These are phyloP conservation scores for Chunga burmeisteri DNA, from an alignment of 2,113 vertebrate genomes.

Conservation along the genomic window DNA sequence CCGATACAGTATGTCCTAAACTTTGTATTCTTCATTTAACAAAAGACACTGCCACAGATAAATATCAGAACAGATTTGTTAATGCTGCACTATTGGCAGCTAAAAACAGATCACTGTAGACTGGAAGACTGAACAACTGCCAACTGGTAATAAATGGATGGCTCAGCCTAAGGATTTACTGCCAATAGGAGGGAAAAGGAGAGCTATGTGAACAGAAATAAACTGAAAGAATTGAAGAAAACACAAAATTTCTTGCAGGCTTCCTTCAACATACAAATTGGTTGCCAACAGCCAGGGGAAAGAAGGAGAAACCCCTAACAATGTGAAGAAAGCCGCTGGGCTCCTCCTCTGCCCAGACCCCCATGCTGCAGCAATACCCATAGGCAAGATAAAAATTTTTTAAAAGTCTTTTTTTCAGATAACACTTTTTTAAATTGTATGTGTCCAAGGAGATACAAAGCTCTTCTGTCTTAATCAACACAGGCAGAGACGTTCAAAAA, in stretches of 20 bases:
- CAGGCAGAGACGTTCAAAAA: neutral
- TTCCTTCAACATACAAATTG: conserved; percentile 11
- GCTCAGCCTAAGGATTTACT: conserved; percentile 64
- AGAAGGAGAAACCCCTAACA: neutral
- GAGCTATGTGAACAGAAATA: conserved; percentile 32
- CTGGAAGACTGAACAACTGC: conserved; percentile 58
- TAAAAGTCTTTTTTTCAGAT: neutral
- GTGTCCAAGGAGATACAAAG: neutral
- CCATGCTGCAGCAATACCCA: neutral
- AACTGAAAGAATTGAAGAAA: conserved; percentile 15
- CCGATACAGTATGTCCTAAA: conserved; percentile 23
- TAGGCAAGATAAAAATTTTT: neutral
- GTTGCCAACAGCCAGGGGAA: neutral
- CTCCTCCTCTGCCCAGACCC: neutral
- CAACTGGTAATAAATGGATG: conserved; percentile 55
- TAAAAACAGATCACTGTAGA: conserved; percentile 46
- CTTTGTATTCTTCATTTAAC: conserved; percentile 55
- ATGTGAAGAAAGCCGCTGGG: neutral
- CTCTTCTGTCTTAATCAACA: neutral
- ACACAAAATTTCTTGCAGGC: conserved; percentile 24
- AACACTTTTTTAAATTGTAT: neutral
- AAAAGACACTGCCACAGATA: conserved; percentile 56
- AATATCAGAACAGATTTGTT: conserved; percentile 68
- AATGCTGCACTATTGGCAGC: conserved; percentile 66
- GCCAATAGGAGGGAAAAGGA: conserved; percentile 6